These are phyloP conservation scores for Mohoua ochrocephala DNA, from an alignment of 2,113 vertebrate species.

Conservation along the genomic window DNA sequence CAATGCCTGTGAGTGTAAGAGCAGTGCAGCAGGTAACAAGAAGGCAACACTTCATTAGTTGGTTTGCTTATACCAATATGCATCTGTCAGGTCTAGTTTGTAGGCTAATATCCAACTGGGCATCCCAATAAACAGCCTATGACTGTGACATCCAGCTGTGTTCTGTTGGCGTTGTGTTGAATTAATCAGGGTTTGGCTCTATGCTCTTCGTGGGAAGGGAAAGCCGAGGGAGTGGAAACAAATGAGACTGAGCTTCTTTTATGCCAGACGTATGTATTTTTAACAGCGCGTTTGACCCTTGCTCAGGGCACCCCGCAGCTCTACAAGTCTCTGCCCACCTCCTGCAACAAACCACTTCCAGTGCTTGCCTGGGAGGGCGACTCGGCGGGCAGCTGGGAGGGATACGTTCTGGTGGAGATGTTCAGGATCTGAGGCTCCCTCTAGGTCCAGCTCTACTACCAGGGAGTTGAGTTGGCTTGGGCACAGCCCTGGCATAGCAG, in stretches of 20 bases:
- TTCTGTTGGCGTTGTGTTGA: not conserved
- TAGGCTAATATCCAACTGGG: not conserved
- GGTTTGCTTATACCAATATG: not conserved
- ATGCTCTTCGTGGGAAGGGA: not conserved
- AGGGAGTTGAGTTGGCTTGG: not conserved
- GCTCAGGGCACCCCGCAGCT: not conserved
- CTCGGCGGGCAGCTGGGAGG: not conserved
- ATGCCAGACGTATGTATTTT: not conserved
- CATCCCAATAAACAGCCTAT: not conserved
- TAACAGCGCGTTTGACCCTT: not conserved
- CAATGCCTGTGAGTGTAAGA: not conserved
- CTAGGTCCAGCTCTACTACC: not conserved
- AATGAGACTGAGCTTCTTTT: not conserved
- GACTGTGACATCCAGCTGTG: not conserved
- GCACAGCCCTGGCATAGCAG: not conserved
- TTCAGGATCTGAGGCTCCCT: not conserved
- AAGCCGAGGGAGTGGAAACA: not conserved
- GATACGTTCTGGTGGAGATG: not conserved
- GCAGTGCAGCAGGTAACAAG: not conserved
- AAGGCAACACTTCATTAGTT: not conserved
- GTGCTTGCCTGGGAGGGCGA: not conserved
- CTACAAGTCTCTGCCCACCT: not conserved
- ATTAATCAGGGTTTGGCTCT: not conserved
- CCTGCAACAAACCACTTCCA: not conserved
- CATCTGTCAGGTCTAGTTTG: constrained; percentile 5